Evolutionary conservation across 2,113 vertebrate genomes (phyloP), one percentile per base, ranked within the genome.

Genomic region (Cromileptes altivelis): DNA sequence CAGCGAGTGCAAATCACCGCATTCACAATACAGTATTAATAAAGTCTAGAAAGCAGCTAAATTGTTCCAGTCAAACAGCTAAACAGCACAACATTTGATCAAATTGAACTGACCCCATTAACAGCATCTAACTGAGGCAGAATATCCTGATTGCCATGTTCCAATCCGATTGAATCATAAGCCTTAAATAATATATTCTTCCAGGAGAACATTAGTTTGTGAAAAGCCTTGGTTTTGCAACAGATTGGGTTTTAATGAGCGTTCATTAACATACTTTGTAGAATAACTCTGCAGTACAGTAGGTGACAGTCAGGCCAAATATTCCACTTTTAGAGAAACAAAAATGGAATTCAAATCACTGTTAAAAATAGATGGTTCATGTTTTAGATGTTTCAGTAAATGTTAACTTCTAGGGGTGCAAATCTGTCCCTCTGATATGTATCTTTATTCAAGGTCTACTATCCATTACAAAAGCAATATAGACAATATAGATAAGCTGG

Each of bases 11-110:
- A 2, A 67, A 75, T 86, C 82, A 70, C 23, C 7, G 14, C 49
- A 65, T 82, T 87, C 37, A 12, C 71, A 78, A 50, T 60, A 50
- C 53, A 80, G 71, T 82, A 73, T 72, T 85, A 72, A 87, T 73
- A 71, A 85, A 65, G 30, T 67, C 57, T 30, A 7, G 73, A 60
- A 80, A 75, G 52, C 18, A 17, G 45, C 53, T 68, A 56, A 67
- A 84, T 58, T 55, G 61, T 75, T 58, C 10, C 37, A 60, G 42
- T 70, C 14, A 64, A 76, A 57, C 50, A 45, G 64, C 61, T 45
- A 42, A 87, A 84, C 47, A 82, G 30, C 21, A 74, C 37, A 33
- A 75, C 15, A 1, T 70, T 60, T 25, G 14, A 62, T 69, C 7
- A 57, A 69, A 61, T 62, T 71, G 33, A 80, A 23, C 47, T 40